phyloP scores from a whole-genome alignment of 2,797 vertebrate species.

The Atherinosoma microstoma region DNA sequence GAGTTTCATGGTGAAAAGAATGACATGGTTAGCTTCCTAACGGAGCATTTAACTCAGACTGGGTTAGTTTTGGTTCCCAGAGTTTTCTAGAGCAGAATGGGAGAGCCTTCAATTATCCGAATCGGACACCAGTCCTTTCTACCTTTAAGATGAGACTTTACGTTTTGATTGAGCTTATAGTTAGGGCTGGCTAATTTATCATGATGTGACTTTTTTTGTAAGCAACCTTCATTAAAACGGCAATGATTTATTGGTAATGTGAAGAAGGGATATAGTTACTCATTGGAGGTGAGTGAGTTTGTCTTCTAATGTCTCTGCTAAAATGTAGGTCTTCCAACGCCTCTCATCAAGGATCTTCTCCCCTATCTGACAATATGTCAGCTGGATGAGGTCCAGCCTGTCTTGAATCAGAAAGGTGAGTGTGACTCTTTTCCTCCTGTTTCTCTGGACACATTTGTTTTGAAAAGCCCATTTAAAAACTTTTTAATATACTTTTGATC shows the following conservation, averaged over 20 bases:
- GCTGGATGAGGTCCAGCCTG: constrained; percentile 88
- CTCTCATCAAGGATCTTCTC: constrained; percentile 88
- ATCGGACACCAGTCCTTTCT: neutral
- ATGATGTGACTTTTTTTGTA: neutral
- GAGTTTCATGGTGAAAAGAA: neutral
- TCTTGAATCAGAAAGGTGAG: constrained; percentile 87
- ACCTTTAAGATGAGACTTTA: too few species aligned
- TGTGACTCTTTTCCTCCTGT: neutral
- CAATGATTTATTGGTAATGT: neutral
- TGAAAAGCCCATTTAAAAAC: neutral
- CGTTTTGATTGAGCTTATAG: neutral
- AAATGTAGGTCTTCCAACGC: constrained; percentile 83
- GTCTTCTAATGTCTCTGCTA: constrained; percentile 16
- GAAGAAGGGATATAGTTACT: neutral
- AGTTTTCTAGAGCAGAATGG: too few species aligned
- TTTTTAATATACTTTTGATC: constrained; percentile 3
- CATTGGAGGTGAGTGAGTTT: neutral
- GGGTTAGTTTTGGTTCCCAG: neutral
- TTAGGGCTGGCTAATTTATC: neutral
- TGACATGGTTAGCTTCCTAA: neutral
- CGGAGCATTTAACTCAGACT: neutral
- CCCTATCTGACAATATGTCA: constrained; percentile 88
- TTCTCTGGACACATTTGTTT: neutral
- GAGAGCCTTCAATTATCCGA: too few species aligned
- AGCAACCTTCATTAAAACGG: neutral